These are phyloP conservation scores for Thaumatotibia leucotreta DNA, from an alignment of 1,140 invertebrate species.

Conservation along the genomic window DNA sequence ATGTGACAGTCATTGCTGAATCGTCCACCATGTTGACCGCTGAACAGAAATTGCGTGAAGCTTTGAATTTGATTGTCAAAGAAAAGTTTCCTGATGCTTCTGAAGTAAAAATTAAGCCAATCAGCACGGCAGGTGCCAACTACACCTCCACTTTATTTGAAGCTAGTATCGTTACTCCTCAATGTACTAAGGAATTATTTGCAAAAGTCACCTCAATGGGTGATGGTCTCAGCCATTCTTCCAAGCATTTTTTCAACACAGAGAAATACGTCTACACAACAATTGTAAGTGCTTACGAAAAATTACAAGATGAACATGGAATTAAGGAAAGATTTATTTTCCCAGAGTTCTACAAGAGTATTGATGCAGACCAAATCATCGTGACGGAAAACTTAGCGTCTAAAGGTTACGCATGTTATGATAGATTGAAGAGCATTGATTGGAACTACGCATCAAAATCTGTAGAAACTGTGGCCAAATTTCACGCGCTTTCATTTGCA, in stretches of 20 bases:
- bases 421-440: constrained; percentile 38
- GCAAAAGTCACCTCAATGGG: constrained; percentile 46
- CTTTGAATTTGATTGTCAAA: constrained; percentile 33
- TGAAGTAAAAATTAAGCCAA: constrained; percentile 9
- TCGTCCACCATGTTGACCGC: constrained; percentile 32
- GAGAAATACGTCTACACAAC: constrained; percentile 46
- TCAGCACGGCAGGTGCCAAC: constrained; percentile 36
- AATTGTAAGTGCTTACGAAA: constrained; percentile 34
- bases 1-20: neutral
- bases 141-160: constrained; percentile 41
- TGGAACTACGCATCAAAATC: constrained; percentile 36
- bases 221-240: constrained; percentile 24
- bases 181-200: constrained; percentile 43
- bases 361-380: constrained; percentile 24
- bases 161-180: constrained; percentile 22
- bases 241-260: constrained; percentile 35
- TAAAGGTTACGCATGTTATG: constrained; percentile 32
- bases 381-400: constrained; percentile 44
- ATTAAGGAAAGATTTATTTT: constrained; percentile 35
- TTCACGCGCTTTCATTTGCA: constrained; percentile 52
- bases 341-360: constrained; percentile 42
- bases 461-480: constrained; percentile 39
- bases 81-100: constrained; percentile 18
- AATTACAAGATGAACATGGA: constrained; percentile 32
- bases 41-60: constrained; percentile 28